These are phyloP conservation scores for Psilopogon haemacephalus DNA, from an alignment of 2,113 vertebrate species.

Conservation along the genomic window DNA sequence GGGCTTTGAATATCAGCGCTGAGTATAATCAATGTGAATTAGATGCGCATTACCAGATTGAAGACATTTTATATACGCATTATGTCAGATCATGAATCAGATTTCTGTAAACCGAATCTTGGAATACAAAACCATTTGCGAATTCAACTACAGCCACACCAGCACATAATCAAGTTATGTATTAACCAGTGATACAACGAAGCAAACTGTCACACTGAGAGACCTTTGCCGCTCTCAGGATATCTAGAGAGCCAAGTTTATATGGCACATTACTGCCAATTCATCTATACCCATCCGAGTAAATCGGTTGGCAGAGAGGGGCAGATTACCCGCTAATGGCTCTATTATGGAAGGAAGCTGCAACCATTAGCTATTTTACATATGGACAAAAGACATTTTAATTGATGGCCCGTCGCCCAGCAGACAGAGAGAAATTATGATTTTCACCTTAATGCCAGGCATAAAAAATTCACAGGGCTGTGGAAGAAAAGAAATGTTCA, in stretches of 20 bases:
- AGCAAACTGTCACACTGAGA: constrained; percentile 34
- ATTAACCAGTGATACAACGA: constrained; percentile 31
- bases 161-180: constrained; percentile 30
- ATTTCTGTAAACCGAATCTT: constrained; percentile 63
- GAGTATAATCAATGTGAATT: constrained; percentile 67
- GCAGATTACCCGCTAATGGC: constrained; percentile 58
- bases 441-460: constrained; percentile 65
- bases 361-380: constrained; percentile 64
- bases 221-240: constrained; percentile 45
- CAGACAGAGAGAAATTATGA: constrained; percentile 49
- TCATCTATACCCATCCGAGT: constrained; percentile 65
- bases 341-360: constrained; percentile 52
- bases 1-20: constrained; percentile 3
- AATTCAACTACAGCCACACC: constrained; percentile 32
- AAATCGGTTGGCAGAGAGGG: constrained; percentile 53
- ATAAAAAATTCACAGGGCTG: constrained; percentile 58
- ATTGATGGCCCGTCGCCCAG: constrained; percentile 39
- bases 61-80: constrained; percentile 68
- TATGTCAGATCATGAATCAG: constrained; percentile 64
- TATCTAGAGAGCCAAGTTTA: constrained; percentile 52
- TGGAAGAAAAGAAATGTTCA: constrained; percentile 37
- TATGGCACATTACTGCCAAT: constrained; percentile 49
- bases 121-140: constrained; percentile 24
- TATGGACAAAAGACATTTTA: constrained; percentile 57
- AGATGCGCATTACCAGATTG: constrained; percentile 67